Percentiles rank a stretch among this genome's conserved stretches.
phyloP scores from a whole-genome alignment of 2,113 vertebrate species.

The Dinomys branickii region DNA sequence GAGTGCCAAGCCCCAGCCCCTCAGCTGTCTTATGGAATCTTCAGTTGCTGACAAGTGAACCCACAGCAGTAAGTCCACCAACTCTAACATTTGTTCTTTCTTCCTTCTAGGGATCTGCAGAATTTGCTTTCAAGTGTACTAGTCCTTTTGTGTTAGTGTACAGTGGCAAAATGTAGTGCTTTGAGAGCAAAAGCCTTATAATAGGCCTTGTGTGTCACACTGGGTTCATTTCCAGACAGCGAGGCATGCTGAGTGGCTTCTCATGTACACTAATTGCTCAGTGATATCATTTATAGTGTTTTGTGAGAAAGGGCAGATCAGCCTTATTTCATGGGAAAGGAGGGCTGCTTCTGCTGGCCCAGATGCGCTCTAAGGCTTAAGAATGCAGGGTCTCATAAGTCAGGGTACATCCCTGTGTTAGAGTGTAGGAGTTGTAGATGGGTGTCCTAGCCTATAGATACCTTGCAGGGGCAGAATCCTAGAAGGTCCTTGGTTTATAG shows the following conservation, averaged over 20 bases:
- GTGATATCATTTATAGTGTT: neutral
- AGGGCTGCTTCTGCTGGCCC: neutral
- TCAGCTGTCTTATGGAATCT: neutral
- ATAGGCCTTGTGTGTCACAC: no score
- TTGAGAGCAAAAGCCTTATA: neutral
- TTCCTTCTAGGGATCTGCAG: neutral
- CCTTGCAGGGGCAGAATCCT: neutral
- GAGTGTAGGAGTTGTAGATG: neutral
- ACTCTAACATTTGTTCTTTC: neutral
- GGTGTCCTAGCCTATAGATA: neutral
- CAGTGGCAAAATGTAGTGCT: neutral
- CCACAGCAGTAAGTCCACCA: no score
- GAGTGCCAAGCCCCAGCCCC: neutral
- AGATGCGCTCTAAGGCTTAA: neutral
- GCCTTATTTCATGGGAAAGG: neutral
- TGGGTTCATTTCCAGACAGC: neutral
- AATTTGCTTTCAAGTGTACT: neutral
- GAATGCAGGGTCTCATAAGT: neutral
- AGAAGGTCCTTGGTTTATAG: neutral
- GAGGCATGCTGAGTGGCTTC: neutral
- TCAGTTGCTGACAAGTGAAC: neutral
- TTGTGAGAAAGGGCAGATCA: neutral
- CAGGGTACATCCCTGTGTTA: neutral
- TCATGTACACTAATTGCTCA: neutral
- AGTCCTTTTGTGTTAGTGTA: neutral